These are phyloP conservation scores for Amblyraja radiata DNA, from an alignment of 2,797 vertebrate genomes.

Conservation along the genomic window DNA sequence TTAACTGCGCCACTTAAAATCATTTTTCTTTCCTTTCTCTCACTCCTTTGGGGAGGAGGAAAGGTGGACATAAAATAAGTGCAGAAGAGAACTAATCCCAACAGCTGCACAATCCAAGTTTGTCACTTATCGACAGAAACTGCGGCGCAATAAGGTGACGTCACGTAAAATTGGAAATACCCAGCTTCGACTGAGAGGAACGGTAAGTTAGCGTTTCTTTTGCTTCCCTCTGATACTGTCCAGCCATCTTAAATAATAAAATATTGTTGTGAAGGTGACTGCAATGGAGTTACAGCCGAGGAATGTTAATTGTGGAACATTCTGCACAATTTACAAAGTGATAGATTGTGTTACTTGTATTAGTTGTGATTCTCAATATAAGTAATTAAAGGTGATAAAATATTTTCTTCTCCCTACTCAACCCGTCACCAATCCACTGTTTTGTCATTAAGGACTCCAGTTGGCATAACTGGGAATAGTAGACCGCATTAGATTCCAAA, in stretches of 20 bases:
- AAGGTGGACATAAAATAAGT: neutral
- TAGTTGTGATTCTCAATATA: neutral
- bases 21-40: neutral
- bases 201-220: neutral
- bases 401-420: neutral
- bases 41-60: neutral
- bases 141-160: neutral
- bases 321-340: neutral
- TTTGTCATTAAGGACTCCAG: neutral
- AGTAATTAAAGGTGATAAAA: neutral
- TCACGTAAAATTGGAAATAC: neutral
- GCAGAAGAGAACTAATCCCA: neutral
- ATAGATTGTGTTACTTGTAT: neutral
- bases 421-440: neutral
- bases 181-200: neutral
- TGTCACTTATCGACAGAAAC: conserved; percentile 24
- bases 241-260: neutral
- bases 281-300: neutral
- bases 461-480: neutral
- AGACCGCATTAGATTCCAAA: neutral
- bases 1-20: neutral
- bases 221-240: neutral
- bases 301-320: neutral
- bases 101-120: neutral
- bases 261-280: neutral